Percentiles rank a stretch among this genome's conserved stretches.
Conservation (phyloP, 2,888 invertebrate species). For the Ophonus ardosiacus region DNA sequence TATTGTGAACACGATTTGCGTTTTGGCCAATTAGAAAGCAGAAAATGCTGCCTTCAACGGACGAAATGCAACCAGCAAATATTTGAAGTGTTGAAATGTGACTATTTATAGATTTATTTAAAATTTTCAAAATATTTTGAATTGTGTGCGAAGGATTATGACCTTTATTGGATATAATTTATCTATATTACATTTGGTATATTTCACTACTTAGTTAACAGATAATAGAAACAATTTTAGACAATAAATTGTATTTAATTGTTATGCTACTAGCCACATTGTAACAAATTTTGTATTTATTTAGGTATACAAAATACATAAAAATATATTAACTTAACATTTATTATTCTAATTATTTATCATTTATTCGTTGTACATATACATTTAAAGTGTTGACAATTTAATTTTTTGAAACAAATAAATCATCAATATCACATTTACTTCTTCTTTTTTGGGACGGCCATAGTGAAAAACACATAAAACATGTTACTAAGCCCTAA, state of each 20-base stretch:
- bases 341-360: slow-evolving; percentile 1
- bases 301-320: not conserved
- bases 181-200: too few species aligned
- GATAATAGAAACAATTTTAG: too few species aligned
- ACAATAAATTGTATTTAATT: too few species aligned
- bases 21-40: too few species aligned
- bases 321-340: not conserved
- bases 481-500: slow-evolving; percentile 73
- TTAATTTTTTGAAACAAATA: not conserved
- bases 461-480: slow-evolving; percentile 55
- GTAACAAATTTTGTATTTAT: too few species aligned
- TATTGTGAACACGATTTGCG: too few species aligned
- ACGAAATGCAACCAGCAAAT: not conserved
- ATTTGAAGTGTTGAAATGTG: not conserved
- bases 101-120: not conserved
- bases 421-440: slow-evolving; percentile 11
- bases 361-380: not conserved
- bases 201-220: too few species aligned
- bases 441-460: slow-evolving; percentile 54
- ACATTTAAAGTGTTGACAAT: not conserved
- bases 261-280: too few species aligned
- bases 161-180: too few species aligned
- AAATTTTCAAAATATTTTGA: not conserved
- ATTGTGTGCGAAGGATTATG: too few species aligned
- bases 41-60: too few species aligned